Evolutionary conservation across 2,113 vertebrate species (phyloP).

Genomic region (Callionymus lyra): DNA sequence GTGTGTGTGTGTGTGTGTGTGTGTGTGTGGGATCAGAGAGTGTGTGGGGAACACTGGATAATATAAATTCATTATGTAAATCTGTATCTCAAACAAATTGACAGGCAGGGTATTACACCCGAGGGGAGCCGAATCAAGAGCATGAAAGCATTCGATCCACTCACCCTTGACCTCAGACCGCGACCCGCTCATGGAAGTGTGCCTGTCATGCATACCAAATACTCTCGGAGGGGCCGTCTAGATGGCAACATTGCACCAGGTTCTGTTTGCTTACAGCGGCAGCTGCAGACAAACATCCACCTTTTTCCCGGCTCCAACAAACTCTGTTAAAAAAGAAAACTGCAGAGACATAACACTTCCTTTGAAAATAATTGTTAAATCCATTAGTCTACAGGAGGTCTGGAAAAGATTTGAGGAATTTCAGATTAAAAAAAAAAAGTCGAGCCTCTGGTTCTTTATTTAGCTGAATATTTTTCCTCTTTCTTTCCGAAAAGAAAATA

Average conservation of each 20-base stretch:
- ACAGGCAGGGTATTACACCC: conserved; percentile 61
- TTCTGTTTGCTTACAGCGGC: conserved; percentile 28
- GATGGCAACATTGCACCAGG: conserved; percentile 21
- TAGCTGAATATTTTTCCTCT: too few species aligned
- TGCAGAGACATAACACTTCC: too few species aligned
- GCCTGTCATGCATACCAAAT: conserved; percentile 57
- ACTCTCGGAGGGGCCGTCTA: conserved; percentile 25
- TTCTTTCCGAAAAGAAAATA: too few species aligned
- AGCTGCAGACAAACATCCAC: conserved; percentile 12
- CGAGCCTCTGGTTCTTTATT: too few species aligned
- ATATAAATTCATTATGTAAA: conserved; percentile 69
- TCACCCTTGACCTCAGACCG: conserved; percentile 60
- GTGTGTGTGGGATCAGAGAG: conserved; percentile 25
- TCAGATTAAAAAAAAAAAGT: too few species aligned
- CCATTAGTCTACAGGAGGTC: too few species aligned
- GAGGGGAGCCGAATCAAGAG: conserved; percentile 59
- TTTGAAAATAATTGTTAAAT: too few species aligned
- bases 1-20: conserved; percentile 17
- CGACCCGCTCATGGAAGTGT: conserved; percentile 54
- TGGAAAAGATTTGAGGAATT: too few species aligned
- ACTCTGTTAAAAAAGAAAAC: conserved; percentile 36
- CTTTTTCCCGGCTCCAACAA: conserved; percentile 14
- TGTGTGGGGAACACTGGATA: conserved; percentile 50
- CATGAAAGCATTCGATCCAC: conserved; percentile 58
- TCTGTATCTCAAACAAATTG: conserved; percentile 64